These are phyloP conservation scores for Leptestheria dahalacensis DNA, from an alignment of 1,140 invertebrate species.

Conservation along the genomic window DNA sequence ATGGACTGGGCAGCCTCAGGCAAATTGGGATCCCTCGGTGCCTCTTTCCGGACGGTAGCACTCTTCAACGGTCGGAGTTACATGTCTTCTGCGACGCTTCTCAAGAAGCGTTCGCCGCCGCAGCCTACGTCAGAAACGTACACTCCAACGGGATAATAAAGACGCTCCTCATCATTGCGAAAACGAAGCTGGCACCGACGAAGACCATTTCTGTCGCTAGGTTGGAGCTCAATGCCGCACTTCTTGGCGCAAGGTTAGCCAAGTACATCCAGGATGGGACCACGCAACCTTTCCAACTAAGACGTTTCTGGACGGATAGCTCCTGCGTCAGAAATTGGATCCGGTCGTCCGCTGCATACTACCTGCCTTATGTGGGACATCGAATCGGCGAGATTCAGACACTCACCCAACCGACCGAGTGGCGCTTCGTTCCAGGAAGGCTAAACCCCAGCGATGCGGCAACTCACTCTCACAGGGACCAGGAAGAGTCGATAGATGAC, in stretches of 20 bases:
- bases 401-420: neutral
- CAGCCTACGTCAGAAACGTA: neutral
- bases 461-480: neutral
- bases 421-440: neutral
- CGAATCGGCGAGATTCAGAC: slow-evolving; percentile 9
- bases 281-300: neutral
- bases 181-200: slow-evolving; percentile 15
- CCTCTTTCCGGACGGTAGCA: neutral
- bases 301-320: slow-evolving; percentile 19
- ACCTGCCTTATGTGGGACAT: neutral
- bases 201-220: slow-evolving; percentile 5
- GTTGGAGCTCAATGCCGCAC: slow-evolving; percentile 26
- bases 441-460: neutral
- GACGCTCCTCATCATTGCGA: slow-evolving; percentile 10
- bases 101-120: slow-evolving; percentile 14
- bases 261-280: slow-evolving; percentile 5
- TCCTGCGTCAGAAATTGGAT: neutral
- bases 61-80: neutral
- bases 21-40: slow-evolving; percentile 7
- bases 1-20: neutral
- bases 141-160: neutral
- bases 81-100: slow-evolving; percentile 17
- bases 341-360: neutral
- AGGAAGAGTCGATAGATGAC: neutral
- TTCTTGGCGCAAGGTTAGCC: slow-evolving; percentile 25